These are phyloP conservation scores for Palythoa heliodiscus DNA, from an alignment of 92 coral and sea anemone species.

Conservation along the genomic window DNA sequence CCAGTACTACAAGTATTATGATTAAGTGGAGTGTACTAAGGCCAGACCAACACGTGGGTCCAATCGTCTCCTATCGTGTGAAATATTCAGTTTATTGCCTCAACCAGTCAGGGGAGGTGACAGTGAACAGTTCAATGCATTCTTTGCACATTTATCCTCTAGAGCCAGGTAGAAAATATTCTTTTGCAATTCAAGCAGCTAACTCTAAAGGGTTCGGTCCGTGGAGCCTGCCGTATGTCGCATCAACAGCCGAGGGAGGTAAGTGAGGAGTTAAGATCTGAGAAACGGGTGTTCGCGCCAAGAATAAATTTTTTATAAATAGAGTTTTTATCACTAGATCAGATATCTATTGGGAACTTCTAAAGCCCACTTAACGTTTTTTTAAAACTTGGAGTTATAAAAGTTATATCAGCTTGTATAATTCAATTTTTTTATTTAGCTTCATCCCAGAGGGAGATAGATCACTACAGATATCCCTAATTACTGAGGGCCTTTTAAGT, in stretches of 20 bases:
- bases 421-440: no score
- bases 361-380: no score
- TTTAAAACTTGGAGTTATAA: no score
- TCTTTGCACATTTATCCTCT: constrained; percentile 16
- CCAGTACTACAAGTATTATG: constrained; percentile 17
- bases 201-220: constrained; percentile 27
- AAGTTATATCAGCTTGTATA: no score
- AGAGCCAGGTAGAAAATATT: neutral
- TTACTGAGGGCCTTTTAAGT: no score
- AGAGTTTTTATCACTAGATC: no score
- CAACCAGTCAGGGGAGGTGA: neutral
- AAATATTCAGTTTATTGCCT: neutral
- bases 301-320: no score
- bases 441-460: no score
- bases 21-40: constrained; percentile 6
- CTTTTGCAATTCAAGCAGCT: constrained; percentile 10
- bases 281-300: neutral
- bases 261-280: neutral
- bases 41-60: neutral
- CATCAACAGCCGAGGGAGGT: constrained; percentile 12
- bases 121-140: neutral
- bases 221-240: neutral
- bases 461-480: no score
- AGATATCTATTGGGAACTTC: no score
- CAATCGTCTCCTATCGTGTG: constrained; percentile 19